These are phyloP conservation scores for Trachurus trachurus DNA, from an alignment of 2,797 vertebrate genomes.

Conservation along the genomic window DNA sequence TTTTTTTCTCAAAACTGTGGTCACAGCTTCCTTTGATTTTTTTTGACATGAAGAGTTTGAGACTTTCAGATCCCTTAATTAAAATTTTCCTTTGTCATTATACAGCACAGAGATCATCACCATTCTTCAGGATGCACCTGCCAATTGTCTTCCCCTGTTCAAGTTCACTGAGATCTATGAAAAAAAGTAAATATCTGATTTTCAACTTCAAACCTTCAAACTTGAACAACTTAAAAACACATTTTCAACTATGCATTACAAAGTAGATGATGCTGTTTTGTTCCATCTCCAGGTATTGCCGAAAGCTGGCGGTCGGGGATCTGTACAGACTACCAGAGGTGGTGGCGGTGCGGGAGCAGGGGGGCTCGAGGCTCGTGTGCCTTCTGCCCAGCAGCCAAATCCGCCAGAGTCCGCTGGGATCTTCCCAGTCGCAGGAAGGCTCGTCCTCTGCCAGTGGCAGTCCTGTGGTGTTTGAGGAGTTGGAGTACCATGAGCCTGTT, in stretches of 20 bases:
- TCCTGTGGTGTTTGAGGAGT: conserved; percentile 96
- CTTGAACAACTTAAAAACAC: no score
- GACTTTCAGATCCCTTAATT: not conserved
- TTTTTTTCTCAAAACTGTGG: not conserved
- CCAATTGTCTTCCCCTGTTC: conserved; percentile 95
- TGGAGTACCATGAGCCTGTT: conserved; percentile 96
- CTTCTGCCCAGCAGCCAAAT: conserved; percentile 92
- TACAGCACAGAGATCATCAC: conserved; percentile 91
- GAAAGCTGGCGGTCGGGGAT: conserved; percentile 91
- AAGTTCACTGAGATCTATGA: conserved; percentile 98
- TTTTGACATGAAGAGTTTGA: no score
- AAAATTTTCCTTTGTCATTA: not conserved
- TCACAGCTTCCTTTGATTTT: not conserved
- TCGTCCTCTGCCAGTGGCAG: conserved; percentile 94
- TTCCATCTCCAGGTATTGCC: conserved; percentile 87
- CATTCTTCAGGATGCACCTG: conserved; percentile 96
- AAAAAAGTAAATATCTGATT: conserved; percentile 88
- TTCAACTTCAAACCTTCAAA: not conserved
- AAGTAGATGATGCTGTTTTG: not conserved
- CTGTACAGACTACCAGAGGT: conserved; percentile 92
- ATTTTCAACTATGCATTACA: not conserved
- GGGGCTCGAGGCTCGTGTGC: conserved; percentile 91
- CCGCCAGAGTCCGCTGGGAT: conserved; percentile 94
- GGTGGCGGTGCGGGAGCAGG: conserved; percentile 93
- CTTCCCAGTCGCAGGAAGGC: conserved; percentile 93